Percentiles rank a stretch among this genome's conserved stretches.
These are phyloP conservation scores for Melitaea athalia DNA, from an alignment of 2,888 invertebrate species.

Conservation along the genomic window DNA sequence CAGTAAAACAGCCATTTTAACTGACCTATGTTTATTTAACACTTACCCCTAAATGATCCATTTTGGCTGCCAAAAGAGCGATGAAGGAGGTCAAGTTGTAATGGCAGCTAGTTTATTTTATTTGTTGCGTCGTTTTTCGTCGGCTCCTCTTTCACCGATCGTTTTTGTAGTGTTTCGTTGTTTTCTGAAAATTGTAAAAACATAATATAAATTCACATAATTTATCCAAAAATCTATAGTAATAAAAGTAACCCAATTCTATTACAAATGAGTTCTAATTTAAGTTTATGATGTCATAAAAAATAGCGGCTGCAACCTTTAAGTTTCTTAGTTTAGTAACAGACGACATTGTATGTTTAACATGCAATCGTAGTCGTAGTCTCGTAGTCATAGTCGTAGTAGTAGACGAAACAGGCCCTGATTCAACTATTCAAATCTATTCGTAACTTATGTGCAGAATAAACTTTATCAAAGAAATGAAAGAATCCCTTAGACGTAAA, in stretches of 20 bases:
- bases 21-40: constrained; percentile 40
- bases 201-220: background rate
- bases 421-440: too few relatives aligned
- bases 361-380: too few relatives aligned
- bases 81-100: constrained; percentile 45
- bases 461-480: too few relatives aligned
- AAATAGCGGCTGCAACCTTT: too few relatives aligned
- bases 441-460: too few relatives aligned
- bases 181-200: constrained; percentile 48
- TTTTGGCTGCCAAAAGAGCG: constrained; percentile 34
- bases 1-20: constrained; percentile 47
- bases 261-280: too few relatives aligned
- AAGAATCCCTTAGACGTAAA: too few relatives aligned
- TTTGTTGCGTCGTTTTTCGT: constrained; percentile 74
- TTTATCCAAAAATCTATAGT: background rate
- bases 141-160: constrained; percentile 68
- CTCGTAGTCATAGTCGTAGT: too few relatives aligned
- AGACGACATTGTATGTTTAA: too few relatives aligned
- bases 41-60: constrained; percentile 38
- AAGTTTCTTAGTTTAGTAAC: too few relatives aligned
- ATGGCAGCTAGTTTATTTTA: constrained; percentile 68
- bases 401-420: too few relatives aligned
- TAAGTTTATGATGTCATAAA: too few relatives aligned
- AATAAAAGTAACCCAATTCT: background rate
- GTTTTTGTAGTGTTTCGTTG: constrained; percentile 66